Conservation (phyloP, 2,888 invertebrate genomes). For the Schrankia costaestrigalis region DNA sequence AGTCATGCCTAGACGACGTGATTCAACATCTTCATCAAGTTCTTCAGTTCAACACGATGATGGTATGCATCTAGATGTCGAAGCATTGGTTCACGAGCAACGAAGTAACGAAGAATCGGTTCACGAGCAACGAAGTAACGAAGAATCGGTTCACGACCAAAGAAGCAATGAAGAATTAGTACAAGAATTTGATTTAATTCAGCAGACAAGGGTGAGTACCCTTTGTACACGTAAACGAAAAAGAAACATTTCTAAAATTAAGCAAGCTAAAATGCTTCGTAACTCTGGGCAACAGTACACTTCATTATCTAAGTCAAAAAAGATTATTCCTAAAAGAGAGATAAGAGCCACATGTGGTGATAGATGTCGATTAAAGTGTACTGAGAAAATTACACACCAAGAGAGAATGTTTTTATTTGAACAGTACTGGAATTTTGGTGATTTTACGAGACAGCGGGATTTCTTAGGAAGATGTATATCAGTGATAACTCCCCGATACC, state of each 20-base stretch:
- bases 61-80: background rate
- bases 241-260: background rate
- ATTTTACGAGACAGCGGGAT: background rate
- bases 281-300: background rate
- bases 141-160: too few species aligned
- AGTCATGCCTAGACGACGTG: background rate
- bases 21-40: background rate
- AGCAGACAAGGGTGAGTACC: background rate
- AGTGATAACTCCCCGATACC: conserved; percentile 4
- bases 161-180: too few species aligned
- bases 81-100: too few species aligned
- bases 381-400: background rate
- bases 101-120: too few species aligned
- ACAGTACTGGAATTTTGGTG: background rate
- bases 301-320: background rate
- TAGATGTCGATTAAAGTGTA: background rate
- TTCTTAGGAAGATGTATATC: background rate
- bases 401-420: background rate
- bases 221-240: background rate
- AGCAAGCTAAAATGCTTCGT: background rate
- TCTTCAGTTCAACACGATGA: background rate
- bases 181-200: background rate
- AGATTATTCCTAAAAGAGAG: background rate
- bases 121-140: too few species aligned
- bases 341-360: background rate